phyloP scores from a whole-genome alignment of 2,888 invertebrate species.

The Ichneumoninae sp. region DNA sequence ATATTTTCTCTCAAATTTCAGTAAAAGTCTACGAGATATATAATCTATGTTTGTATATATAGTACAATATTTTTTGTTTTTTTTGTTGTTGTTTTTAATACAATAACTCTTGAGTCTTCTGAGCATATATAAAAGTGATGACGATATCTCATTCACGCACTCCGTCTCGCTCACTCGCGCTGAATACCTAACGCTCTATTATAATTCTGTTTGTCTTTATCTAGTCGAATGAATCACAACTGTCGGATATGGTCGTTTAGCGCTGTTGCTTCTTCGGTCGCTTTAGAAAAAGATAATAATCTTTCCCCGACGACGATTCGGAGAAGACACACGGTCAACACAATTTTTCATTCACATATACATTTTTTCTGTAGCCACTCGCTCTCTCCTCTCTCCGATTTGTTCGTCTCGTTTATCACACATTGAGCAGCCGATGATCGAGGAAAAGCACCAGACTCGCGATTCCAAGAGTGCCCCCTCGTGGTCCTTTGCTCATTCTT shows the following conservation, averaged over 20 bases:
- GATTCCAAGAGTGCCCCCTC: constrained; percentile 30
- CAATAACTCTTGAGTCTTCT: constrained; percentile 73
- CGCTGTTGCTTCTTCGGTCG: constrained; percentile 52
- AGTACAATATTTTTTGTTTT: constrained; percentile 72
- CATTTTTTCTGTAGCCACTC: constrained; percentile 13
- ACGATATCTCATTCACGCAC: constrained; percentile 61
- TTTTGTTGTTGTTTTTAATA: constrained; percentile 68
- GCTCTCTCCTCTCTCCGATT: constrained; percentile 8
- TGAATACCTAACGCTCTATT: constrained; percentile 65
- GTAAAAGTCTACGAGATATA: constrained; percentile 75
- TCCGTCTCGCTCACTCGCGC: constrained; percentile 58
- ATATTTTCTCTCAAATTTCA: constrained; percentile 79
- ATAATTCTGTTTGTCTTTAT: constrained; percentile 61
- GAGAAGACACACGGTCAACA: constrained; percentile 8
- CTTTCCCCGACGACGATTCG: constrained; percentile 40
- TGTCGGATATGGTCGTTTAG: constrained; percentile 69
- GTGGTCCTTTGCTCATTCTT: constrained; percentile 31
- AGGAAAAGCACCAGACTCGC: constrained; percentile 60
- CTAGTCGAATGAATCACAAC: constrained; percentile 71
- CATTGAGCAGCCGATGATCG: constrained; percentile 66
- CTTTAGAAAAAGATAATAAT: constrained; percentile 41
- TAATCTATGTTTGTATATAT: constrained; percentile 69
- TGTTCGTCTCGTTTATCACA: constrained; percentile 63
- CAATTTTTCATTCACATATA: constrained; percentile 20
- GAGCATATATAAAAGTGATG: constrained; percentile 72